phyloP scores from a whole-genome alignment of 2,113 vertebrate genomes.

The Mungos mungo region DNA sequence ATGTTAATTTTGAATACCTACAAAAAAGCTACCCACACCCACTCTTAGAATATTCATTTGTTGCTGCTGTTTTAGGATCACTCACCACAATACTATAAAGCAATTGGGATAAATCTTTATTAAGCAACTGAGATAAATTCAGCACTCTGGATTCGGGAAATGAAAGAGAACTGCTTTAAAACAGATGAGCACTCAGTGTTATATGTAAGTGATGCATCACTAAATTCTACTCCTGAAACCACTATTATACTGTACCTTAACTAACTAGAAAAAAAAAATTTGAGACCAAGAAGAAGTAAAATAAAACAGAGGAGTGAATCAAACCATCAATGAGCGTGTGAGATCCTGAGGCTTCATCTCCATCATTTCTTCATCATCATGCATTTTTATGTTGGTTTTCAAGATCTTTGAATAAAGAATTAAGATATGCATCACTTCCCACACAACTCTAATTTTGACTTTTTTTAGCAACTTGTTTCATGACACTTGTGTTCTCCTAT shows the following conservation, averaged over 20 bases:
- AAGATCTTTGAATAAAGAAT: neutral
- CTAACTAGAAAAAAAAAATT: no score
- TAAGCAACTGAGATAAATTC: neutral
- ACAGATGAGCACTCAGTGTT: neutral
- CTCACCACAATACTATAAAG: neutral
- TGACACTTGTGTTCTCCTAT: neutral
- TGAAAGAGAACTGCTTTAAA: neutral
- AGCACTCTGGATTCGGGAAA: neutral
- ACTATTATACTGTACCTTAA: no score
- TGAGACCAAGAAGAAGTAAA: no score
- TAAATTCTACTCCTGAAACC: no score
- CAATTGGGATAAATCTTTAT: neutral
- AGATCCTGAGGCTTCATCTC: neutral
- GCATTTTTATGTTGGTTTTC: neutral
- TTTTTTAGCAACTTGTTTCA: neutral
- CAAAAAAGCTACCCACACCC: neutral
- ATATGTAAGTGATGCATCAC: no score
- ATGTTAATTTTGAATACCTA: neutral
- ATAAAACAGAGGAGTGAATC: neutral
- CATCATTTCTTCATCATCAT: neutral
- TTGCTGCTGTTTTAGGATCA: neutral
- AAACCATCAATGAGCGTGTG: neutral
- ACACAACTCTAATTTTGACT: neutral
- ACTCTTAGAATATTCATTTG: neutral
- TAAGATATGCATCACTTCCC: neutral